These are phyloP conservation scores for Rhinolophus ferrumequinum DNA, from an alignment of 2,113 vertebrate genomes.

Conservation along the genomic window DNA sequence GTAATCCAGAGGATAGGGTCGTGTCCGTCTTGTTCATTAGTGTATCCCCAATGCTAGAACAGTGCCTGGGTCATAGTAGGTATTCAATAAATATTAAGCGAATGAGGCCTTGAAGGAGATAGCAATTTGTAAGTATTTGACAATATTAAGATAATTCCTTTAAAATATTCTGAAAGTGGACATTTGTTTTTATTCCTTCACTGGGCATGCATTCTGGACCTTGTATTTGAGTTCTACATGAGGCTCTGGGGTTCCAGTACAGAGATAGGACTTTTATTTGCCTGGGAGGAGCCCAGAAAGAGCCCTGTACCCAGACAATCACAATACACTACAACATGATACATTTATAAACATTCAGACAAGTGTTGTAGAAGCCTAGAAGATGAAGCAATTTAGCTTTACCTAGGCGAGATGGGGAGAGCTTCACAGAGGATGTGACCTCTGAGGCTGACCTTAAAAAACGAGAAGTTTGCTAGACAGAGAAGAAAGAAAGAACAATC, in stretches of 20 bases:
- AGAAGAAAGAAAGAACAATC: background rate
- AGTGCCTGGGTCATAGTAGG: background rate
- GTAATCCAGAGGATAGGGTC: background rate
- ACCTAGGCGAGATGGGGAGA: background rate
- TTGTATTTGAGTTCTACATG: background rate
- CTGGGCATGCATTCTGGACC: background rate
- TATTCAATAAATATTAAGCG: background rate
- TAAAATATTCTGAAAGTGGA: background rate
- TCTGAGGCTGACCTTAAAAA: background rate
- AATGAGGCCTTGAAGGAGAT: background rate
- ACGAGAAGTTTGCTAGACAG: background rate
- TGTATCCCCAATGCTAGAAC: background rate
- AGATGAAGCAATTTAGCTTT: background rate
- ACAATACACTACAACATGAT: background rate
- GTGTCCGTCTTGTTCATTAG: background rate
- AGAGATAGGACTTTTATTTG: background rate
- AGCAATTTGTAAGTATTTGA: background rate
- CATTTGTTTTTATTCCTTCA: conserved; percentile 25
- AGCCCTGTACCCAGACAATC: background rate
- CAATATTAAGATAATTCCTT: conserved; percentile 42
- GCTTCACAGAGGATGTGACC: background rate
- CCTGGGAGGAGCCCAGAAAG: background rate
- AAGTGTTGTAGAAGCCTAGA: background rate
- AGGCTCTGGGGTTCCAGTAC: background rate
- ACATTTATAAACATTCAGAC: conserved; percentile 13